These are phyloP conservation scores for Reinhardtius hippoglossoides DNA, from an alignment of 2,113 vertebrate genomes.

Conservation along the genomic window DNA sequence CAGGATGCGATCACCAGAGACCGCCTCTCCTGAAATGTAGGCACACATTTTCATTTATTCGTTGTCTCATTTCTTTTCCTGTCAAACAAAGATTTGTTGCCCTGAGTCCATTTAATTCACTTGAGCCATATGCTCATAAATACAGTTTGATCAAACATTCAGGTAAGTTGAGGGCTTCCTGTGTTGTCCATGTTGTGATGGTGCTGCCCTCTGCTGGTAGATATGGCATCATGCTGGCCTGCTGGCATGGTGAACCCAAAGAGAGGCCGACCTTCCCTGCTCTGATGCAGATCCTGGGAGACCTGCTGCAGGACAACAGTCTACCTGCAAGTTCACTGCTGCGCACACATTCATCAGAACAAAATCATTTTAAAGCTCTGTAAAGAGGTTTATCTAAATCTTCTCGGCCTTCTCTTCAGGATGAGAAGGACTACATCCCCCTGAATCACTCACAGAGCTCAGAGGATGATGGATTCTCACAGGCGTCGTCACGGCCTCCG, in stretches of 20 bases:
- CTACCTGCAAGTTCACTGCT: slow-evolving; percentile 84
- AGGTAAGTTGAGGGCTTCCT: neutral
- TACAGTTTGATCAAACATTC: neutral
- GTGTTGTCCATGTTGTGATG: slow-evolving; percentile 42
- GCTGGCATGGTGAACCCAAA: slow-evolving; percentile 95
- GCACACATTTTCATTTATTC: slow-evolving; percentile 32
- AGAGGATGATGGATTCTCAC: slow-evolving; percentile 93
- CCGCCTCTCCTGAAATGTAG: slow-evolving; percentile 95
- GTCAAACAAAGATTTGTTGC: neutral
- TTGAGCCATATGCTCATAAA: neutral
- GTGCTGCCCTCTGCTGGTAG: slow-evolving; percentile 81
- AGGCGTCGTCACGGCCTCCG: slow-evolving; percentile 87
- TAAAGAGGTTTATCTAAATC: neutral
- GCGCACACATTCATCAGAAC: neutral
- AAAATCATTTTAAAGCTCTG: neutral
- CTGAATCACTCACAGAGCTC: slow-evolving; percentile 90
- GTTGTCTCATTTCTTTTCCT: neutral
- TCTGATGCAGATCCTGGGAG: slow-evolving; percentile 93
- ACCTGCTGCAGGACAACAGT: slow-evolving; percentile 91
- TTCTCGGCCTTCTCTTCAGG: slow-evolving; percentile 73
- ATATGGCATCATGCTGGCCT: slow-evolving; percentile 95
- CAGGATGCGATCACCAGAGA: slow-evolving; percentile 94
- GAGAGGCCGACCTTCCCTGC: slow-evolving; percentile 92
- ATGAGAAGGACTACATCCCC: slow-evolving; percentile 87
- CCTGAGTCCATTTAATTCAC: slow-evolving; percentile 10